Conservation (phyloP, 2,797 vertebrate species). For the Syndactyla subalaris region DNA sequence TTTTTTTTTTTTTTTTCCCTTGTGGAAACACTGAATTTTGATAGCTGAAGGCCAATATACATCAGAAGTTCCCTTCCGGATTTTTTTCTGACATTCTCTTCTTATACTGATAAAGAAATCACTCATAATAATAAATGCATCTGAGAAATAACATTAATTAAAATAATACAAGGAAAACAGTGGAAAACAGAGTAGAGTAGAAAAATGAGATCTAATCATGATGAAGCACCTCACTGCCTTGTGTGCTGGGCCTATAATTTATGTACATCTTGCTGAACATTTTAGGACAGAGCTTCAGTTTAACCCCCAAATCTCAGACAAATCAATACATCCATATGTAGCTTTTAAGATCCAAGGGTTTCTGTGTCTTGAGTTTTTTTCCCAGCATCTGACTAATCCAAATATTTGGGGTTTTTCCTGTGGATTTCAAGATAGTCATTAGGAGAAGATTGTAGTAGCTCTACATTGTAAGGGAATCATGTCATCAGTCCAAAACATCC, state of each 20-base stretch:
- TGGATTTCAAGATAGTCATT: not conserved
- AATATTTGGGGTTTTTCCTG: not conserved
- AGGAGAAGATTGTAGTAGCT: not conserved
- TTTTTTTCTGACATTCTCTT: not conserved
- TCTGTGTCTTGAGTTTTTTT: not conserved
- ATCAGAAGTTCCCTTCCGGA: not conserved
- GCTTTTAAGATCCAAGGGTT: not conserved
- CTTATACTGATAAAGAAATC: not conserved
- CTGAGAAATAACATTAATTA: not conserved
- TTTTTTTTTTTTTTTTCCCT: not conserved
- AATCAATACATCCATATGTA: not conserved
- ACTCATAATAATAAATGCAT: not conserved
- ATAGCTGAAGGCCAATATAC: not conserved
- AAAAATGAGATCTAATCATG: not conserved
- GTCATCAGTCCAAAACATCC: not conserved
- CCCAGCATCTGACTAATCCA: not conserved
- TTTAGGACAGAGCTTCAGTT: not conserved
- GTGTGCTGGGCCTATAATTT: not conserved
- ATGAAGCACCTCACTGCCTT: not conserved
- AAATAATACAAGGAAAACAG: not conserved
- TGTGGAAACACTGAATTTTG: not conserved
- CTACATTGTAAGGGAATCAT: not conserved
- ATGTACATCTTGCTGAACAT: not conserved
- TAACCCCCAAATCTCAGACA: not conserved
- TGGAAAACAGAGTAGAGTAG: not conserved